Conservation (phyloP, 1,140 invertebrate genomes). For the Zaprionus nigranus region DNA sequence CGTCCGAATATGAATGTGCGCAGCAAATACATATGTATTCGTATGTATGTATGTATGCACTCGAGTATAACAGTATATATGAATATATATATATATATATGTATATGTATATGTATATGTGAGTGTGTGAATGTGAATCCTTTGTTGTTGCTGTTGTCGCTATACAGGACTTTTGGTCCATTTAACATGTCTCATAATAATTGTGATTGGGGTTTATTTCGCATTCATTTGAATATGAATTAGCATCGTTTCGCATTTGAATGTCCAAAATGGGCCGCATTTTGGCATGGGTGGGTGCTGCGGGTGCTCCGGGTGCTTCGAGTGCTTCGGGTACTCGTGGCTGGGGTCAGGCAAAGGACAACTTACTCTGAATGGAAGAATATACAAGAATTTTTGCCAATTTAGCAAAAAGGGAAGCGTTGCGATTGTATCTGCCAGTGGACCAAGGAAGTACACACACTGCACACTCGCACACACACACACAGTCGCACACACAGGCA, state of each 20-base stretch:
- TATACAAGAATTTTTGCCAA: conserved; percentile 76
- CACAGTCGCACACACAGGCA: too few relatives aligned
- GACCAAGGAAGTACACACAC: conserved; percentile 51
- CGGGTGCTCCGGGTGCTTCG: neutral
- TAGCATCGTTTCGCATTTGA: conserved; percentile 76
- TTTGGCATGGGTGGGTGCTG: neutral
- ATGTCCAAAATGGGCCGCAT: conserved; percentile 47
- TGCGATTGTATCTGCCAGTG: conserved; percentile 64
- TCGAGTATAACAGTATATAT: conserved; percentile 6
- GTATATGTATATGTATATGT: neutral
- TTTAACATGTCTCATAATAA: conserved; percentile 84
- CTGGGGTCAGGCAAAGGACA: conserved; percentile 44
- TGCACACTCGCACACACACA: too few relatives aligned
- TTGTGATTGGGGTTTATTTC: conserved; percentile 83
- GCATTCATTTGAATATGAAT: conserved; percentile 84
- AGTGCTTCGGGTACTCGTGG: conserved; percentile 4
- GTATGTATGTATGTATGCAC: neutral
- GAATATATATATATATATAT: neutral
- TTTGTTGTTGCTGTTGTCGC: conserved; percentile 51
- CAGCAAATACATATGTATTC: conserved; percentile 29
- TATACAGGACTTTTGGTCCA: conserved; percentile 81
- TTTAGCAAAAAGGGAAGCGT: conserved; percentile 78
- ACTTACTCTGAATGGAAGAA: conserved; percentile 57
- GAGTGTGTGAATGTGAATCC: conserved; percentile 9
- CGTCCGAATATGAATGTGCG: conserved; percentile 35